A percentile compares a stretch with the other conserved stretches of the same genome.
These are phyloP conservation scores for Heliconius himera DNA, from an alignment of 1,140 invertebrate species.

Conservation along the genomic window DNA sequence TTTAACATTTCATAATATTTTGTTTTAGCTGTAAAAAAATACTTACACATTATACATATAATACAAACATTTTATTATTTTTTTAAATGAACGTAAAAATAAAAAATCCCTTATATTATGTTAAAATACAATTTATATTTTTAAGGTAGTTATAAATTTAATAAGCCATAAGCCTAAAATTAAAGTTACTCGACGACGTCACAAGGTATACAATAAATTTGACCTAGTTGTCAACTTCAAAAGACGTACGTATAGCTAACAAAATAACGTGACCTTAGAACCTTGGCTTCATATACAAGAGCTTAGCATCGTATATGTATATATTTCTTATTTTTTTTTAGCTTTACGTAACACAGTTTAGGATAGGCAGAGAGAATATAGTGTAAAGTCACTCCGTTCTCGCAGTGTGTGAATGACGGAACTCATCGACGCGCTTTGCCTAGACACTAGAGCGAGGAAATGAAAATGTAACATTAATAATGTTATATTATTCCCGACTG, in stretches of 20 bases:
- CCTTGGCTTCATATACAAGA: neutral
- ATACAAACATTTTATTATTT: too few relatives aligned
- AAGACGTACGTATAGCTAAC: neutral
- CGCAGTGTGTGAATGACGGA: too few relatives aligned
- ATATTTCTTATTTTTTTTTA: neutral
- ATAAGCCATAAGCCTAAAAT: neutral
- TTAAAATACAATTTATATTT: conserved; percentile 27
- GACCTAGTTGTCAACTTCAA: neutral
- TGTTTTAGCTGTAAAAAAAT: neutral
- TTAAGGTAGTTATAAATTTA: neutral
- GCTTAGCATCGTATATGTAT: neutral
- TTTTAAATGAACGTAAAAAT: too few relatives aligned
- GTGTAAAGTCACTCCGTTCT: too few relatives aligned
- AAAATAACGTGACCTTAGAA: neutral
- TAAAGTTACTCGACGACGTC: neutral
- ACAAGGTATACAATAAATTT: neutral
- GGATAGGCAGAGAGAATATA: too few relatives aligned
- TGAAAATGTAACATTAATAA: too few relatives aligned
- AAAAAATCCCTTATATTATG: too few relatives aligned
- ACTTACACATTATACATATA: neutral
- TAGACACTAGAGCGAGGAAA: too few relatives aligned
- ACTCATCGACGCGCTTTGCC: too few relatives aligned
- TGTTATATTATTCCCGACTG: too few relatives aligned
- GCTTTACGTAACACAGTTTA: too few relatives aligned
- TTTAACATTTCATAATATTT: neutral